Base-by-base conservation (phyloP, 1,140 invertebrate genomes). In the Brachionus koreanus region DNA sequence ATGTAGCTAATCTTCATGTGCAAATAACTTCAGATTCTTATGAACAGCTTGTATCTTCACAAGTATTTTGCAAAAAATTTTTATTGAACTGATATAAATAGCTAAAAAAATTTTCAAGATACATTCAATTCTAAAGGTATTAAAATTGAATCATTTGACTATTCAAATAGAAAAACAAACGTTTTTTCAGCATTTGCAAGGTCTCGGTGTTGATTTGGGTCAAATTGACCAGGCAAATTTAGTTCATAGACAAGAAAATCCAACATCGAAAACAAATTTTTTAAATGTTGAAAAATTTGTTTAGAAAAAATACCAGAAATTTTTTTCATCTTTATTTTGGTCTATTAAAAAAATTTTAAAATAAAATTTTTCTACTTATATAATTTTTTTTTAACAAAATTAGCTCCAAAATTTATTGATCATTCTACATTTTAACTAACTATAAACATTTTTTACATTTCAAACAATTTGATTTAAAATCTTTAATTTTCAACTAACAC, bases 141-240 rank as follows among this genome's bases (percentile, higher is more conserved):
- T 85, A 12, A 87, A 87, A n/a, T 75, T 89, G 12, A 83, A 84
- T 61, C 86, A 85, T 84, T 65, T 89, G 49, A 86, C 86, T 46
- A 85, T 89, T 5, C 88, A 89, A 84, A 86, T 88, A 13, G 88
- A 89, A 83, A 89, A 89, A 84, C 86, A 88, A 52, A 83, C 85
- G 1, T 89, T 86, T 83, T 89, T 87, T 76, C 86, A 86, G 57
- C 88, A 89, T 83, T 83, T 89, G 74, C 85, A 86, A 12, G 88
- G 88, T 65, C 85, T 89, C 5, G 86, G 87, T 74, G 84, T 87
- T 7, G 84, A 82, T 43, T 84, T 83, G 72, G 84, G 85, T 69
- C 84, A 85, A 65, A 83, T 85, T 23, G 61, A 79, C 39, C 19
- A 79, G 23, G 52, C 76, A 10, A 79, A 79, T 23, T 12, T 61